Base-by-base conservation (phyloP, 2,113 vertebrate species). In the Psophia crepitans region DNA sequence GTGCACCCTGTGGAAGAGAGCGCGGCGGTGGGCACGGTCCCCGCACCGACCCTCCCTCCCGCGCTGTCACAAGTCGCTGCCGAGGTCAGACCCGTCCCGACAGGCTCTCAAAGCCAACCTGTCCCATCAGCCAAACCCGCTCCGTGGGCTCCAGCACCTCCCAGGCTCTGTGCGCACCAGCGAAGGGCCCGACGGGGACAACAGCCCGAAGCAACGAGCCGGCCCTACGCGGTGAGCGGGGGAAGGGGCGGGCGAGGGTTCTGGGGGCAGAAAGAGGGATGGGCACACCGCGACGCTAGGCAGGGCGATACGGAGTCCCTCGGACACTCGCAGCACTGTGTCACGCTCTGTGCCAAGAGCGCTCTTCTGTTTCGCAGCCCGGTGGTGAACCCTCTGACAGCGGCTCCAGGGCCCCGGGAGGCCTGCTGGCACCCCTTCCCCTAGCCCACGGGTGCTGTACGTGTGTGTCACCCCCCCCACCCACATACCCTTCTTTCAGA, bases 401-500 rank as follows among this genome's bases (percentile, higher is more conserved):
- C n/a, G n/a, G n/a, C n/a, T n/a, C n/a, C n/a, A n/a, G n/a, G n/a
- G n/a, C n/a, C n/a, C n/a, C n/a, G n/a, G n/a, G n/a, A n/a, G n/a
- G n/a, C n/a, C n/a, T n/a, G n/a, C n/a, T n/a, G 9, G 24, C 39
- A 13, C 2, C 91, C 81, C 44, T 17, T 5, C 30, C 26, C 17
- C 30, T 3, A 8, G 5, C 5, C 81, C 54, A 9, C 9, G 1
- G 44, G 4, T 0, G 48, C 76, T 33, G 15, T 5, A 5, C 15
- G 2, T 0, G 13, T 5, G 18, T 7, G n/a, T 3, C 23, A 15
- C 39, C 11, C 14, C 63, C 63, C 70, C 27, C 2, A 8, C 41
- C 95, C 97, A 84, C 97, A 5, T 78, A 98, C 98, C 98, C 96
- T 51, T 98, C 97, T 71, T 98, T 98, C 94, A 94, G 86, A 73